Evolutionary conservation across 2,113 vertebrate species (phyloP).

Genomic region (Pelodiscus sinensis): DNA sequence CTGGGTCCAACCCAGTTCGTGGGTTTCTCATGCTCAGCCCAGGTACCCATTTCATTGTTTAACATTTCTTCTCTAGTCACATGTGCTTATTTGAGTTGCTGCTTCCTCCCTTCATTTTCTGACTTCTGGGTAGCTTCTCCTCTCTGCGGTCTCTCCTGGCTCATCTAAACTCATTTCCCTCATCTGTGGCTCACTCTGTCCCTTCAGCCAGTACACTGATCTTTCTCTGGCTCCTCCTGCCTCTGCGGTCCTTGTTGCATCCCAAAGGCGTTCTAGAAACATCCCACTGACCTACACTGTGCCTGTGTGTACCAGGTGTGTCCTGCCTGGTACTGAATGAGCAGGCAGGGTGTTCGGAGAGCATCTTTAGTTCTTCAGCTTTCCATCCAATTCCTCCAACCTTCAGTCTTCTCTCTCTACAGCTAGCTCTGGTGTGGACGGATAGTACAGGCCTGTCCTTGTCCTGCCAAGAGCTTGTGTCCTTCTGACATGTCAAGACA

Average conservation of each 20-base stretch:
- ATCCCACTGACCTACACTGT: background rate
- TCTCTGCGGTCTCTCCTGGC: background rate
- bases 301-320: background rate
- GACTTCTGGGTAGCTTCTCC: background rate
- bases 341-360: background rate
- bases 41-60: background rate
- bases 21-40: conserved; percentile 1
- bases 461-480: conserved; percentile 34
- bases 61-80: background rate
- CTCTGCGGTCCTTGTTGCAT: background rate
- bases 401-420: accelerated
- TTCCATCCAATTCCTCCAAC: background rate
- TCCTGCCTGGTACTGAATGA: background rate
- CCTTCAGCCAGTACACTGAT: background rate
- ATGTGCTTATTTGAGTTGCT: background rate
- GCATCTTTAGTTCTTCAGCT: accelerated
- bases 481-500: conserved; percentile 24
- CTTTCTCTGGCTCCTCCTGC: background rate
- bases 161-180: background rate
- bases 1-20: conserved; percentile 56
- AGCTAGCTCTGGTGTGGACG: background rate
- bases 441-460: background rate
- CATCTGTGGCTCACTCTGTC: background rate
- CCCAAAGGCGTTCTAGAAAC: background rate
- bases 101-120: background rate